phyloP scores from a whole-genome alignment of 2,113 vertebrate species.

The Neogobius melanostomus region DNA sequence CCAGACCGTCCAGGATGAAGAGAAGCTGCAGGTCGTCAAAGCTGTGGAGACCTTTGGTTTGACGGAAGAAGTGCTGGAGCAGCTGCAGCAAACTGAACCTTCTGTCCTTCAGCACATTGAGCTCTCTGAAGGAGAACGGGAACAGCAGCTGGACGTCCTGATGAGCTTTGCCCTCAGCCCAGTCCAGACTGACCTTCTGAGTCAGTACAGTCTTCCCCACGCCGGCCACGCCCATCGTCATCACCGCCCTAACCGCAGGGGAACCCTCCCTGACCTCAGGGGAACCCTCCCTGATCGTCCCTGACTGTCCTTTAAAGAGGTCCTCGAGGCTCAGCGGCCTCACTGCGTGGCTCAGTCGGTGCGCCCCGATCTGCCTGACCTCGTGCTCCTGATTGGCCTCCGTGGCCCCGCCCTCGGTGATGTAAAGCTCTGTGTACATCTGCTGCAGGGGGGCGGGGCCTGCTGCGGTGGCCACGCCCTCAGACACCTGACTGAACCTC shows the following conservation, averaged over 20 bases:
- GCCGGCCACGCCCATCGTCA: no score
- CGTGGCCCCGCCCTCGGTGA: slow-evolving; percentile 40
- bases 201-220: background rate
- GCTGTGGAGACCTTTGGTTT: slow-evolving; percentile 12
- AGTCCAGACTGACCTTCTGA: slow-evolving; percentile 22
- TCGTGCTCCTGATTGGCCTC: slow-evolving; percentile 23
- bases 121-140: slow-evolving; percentile 10
- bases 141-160: slow-evolving; percentile 17
- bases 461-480: no score
- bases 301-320: background rate
- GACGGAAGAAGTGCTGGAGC: slow-evolving; percentile 22
- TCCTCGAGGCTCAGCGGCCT: slow-evolving; percentile 10
- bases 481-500: no score
- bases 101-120: no score
- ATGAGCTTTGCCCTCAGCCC: slow-evolving; percentile 20
- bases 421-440: slow-evolving; percentile 56
- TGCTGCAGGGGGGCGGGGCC: background rate
- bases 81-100: slow-evolving; percentile 26
- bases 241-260: background rate
- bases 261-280: background rate
- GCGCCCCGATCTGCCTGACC: slow-evolving; percentile 47
- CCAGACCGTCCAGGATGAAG: background rate
- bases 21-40: slow-evolving; percentile 12
- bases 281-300: no score
- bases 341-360: background rate